These are phyloP conservation scores for Zaprionus taronus DNA, from an alignment of 1,140 invertebrate species.

Conservation along the genomic window DNA sequence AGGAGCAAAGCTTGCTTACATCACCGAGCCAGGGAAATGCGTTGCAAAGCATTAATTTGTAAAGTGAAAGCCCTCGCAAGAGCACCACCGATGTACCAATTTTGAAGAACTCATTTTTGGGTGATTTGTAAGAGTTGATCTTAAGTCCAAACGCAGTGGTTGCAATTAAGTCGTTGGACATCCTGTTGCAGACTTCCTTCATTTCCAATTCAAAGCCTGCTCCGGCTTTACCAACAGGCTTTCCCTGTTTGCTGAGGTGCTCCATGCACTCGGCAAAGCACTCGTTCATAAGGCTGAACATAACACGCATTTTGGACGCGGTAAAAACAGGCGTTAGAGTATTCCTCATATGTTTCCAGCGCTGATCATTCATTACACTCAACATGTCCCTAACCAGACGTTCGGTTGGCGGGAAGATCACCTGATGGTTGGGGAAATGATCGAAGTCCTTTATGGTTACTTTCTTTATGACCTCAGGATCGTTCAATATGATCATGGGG, in stretches of 20 bases:
- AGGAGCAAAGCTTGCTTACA: conserved; percentile 29
- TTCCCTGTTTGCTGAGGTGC: conserved; percentile 32
- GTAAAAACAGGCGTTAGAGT: conserved; percentile 87
- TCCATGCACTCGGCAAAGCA: conserved; percentile 63
- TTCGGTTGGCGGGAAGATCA: conserved; percentile 85
- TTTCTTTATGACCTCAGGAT: conserved; percentile 87
- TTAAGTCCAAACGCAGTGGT: conserved; percentile 85
- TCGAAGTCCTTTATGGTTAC: conserved; percentile 88
- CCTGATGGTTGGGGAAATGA: conserved; percentile 86
- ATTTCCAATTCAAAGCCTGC: conserved; percentile 83
- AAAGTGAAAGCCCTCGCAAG: conserved; percentile 61
- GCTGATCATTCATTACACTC: conserved; percentile 85
- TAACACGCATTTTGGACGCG: conserved; percentile 86
- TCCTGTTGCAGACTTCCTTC: conserved; percentile 84
- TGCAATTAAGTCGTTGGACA: conserved; percentile 86
- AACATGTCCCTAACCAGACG: conserved; percentile 86
- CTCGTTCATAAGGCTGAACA: conserved; percentile 85
- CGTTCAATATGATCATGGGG: conserved; percentile 86
- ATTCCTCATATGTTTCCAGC: conserved; percentile 86
- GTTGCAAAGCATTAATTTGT: conserved; percentile 62
- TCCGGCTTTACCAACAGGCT: background rate
- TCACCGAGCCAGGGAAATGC: conserved; percentile 45
- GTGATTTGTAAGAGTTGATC: conserved; percentile 84
- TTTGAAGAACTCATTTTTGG: conserved; percentile 85
- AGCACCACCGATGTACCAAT: conserved; percentile 84